These are phyloP conservation scores for Intellagama lesueurii DNA, from an alignment of 2,797 vertebrate species.

Conservation along the genomic window DNA sequence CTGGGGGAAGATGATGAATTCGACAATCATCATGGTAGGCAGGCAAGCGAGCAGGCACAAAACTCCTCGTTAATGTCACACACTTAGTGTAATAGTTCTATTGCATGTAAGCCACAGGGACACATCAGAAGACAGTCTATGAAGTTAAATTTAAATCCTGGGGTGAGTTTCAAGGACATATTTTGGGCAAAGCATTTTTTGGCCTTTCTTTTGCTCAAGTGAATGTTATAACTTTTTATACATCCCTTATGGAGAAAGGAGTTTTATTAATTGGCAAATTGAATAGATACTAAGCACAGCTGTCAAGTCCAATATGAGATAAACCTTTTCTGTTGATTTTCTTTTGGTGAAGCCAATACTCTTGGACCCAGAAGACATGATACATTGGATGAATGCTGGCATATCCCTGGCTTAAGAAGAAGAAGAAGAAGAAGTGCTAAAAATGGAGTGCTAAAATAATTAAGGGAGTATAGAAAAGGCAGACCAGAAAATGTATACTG, in stretches of 20 bases:
- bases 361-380: not conserved
- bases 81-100: constrained; percentile 63
- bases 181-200: constrained; percentile 37
- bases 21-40: constrained; percentile 67
- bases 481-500: too few species aligned
- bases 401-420: not conserved
- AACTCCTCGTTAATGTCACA: constrained; percentile 67
- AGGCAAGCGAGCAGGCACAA: constrained; percentile 46
- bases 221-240: constrained; percentile 35
- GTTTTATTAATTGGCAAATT: constrained; percentile 33
- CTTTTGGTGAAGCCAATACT: not conserved
- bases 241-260: constrained; percentile 34
- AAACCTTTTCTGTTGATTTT: not conserved
- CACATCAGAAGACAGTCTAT: constrained; percentile 49
- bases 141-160: constrained; percentile 57
- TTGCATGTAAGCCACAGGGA: constrained; percentile 61
- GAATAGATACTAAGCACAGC: not conserved
- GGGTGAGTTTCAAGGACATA: constrained; percentile 57
- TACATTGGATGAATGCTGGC: not conserved
- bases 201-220: constrained; percentile 35
- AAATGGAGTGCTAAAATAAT: not conserved
- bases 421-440: not conserved
- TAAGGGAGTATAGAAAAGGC: too few species aligned
- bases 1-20: constrained; percentile 69
- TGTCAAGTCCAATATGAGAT: not conserved